Evolutionary conservation across 2,113 vertebrate genomes (phyloP).

Genomic region (Gila orcuttii): DNA sequence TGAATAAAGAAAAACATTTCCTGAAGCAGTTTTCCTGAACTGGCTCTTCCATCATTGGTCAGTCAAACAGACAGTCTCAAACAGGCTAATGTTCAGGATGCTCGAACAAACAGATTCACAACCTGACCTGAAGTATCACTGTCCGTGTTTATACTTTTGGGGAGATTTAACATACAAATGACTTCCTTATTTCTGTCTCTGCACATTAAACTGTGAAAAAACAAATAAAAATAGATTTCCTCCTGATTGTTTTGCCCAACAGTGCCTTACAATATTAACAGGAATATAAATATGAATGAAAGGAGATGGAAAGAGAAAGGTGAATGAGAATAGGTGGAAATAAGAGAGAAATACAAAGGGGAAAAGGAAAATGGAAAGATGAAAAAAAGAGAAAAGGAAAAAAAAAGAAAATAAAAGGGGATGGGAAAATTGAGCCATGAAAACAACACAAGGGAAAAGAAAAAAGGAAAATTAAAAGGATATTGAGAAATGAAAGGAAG

Average conservation of each 20-base stretch:
- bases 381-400: slow-evolving; percentile 34
- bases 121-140: neutral
- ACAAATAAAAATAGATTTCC: neutral
- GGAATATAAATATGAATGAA: neutral
- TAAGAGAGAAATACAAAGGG: neutral
- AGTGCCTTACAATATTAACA: neutral
- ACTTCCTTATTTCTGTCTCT: no score
- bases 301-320: neutral
- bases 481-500: neutral
- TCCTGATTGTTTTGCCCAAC: neutral
- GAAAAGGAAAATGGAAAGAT: slow-evolving; percentile 47
- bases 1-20: neutral
- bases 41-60: neutral
- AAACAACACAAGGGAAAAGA: neutral
- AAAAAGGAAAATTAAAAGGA: neutral
- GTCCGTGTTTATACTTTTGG: neutral
- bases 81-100: neutral
- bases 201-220: neutral
- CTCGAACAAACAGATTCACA: neutral
- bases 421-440: slow-evolving; percentile 27
- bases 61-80: neutral
- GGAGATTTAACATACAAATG: neutral
- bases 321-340: neutral
- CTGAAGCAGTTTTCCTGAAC: neutral
- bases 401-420: neutral